Conservation (phyloP, 1,140 invertebrate genomes). For the Maconellicoccus hirsutus region DNA sequence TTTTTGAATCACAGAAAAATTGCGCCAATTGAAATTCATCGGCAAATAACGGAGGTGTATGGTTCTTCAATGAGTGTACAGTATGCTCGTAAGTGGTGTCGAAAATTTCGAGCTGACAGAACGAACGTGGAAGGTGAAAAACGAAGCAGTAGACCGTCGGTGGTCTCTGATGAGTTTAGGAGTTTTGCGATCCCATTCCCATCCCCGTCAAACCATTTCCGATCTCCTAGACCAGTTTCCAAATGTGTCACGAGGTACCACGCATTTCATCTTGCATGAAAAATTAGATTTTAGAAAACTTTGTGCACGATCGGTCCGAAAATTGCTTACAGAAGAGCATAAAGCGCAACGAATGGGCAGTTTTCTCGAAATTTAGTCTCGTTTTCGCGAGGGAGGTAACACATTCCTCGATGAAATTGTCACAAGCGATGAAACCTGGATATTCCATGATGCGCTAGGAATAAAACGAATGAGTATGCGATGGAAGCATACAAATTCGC, state of each 20-base stretch:
- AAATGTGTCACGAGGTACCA: slow-evolving; percentile 12
- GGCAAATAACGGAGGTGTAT: slow-evolving; percentile 27
- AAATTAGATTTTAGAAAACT: slow-evolving; percentile 17
- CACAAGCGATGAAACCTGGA: slow-evolving; percentile 31
- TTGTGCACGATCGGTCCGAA: slow-evolving; percentile 27
- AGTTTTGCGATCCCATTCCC: neutral
- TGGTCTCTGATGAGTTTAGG: slow-evolving; percentile 26
- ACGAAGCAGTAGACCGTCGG: slow-evolving; percentile 27
- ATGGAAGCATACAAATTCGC: slow-evolving; percentile 17
- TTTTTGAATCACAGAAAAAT: slow-evolving; percentile 23
- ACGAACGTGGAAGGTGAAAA: slow-evolving; percentile 28
- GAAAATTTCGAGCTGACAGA: slow-evolving; percentile 27
- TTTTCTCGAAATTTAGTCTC: slow-evolving; percentile 22
- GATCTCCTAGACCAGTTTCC: slow-evolving; percentile 6
- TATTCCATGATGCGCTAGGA: slow-evolving; percentile 29
- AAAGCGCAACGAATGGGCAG: slow-evolving; percentile 13
- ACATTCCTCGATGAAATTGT: slow-evolving; percentile 29
- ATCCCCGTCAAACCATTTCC: neutral
- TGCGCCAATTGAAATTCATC: slow-evolving; percentile 26
- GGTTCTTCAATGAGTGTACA: slow-evolving; percentile 27
- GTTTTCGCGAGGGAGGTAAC: slow-evolving; percentile 24
- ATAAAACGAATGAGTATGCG: slow-evolving; percentile 28
- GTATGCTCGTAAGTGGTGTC: slow-evolving; percentile 28
- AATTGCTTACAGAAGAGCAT: slow-evolving; percentile 26
- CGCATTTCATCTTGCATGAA: slow-evolving; percentile 11